A percentile compares a stretch with the other conserved stretches of the same genome.
These are phyloP conservation scores for Oxycera nigricornis DNA, from an alignment of 2,888 invertebrate species.

Conservation along the genomic window DNA sequence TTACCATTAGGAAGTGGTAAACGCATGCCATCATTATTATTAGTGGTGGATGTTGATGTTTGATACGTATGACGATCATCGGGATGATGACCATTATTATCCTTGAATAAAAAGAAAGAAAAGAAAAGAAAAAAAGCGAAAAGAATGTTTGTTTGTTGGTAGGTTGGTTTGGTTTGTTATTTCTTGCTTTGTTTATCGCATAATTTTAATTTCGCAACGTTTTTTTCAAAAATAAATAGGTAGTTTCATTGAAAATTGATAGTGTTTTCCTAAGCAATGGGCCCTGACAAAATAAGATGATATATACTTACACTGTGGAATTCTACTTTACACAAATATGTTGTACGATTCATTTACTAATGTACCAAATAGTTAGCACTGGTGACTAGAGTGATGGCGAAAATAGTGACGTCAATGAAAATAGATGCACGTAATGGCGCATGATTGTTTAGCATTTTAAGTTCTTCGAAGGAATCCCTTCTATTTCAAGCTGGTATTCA, in stretches of 20 bases:
- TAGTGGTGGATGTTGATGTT: constrained; percentile 60
- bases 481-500: no score
- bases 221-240: constrained; percentile 5
- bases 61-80: constrained; percentile 46
- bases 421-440: no score
- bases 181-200: background rate
- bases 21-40: constrained; percentile 66
- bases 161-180: constrained; percentile 6
- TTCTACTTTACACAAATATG: no score
- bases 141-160: constrained; percentile 29
- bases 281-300: background rate
- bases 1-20: constrained; percentile 88
- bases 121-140: constrained; percentile 37
- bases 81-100: constrained; percentile 50
- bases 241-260: background rate
- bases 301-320: no score
- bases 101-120: constrained; percentile 37
- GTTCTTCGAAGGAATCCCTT: no score
- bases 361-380: no score
- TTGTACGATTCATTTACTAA: no score
- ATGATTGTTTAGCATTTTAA: no score
- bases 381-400: no score
- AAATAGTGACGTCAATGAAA: no score
- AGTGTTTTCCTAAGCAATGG: background rate
- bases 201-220: background rate